Percentiles rank a stretch among this genome's conserved stretches.
These are phyloP conservation scores for Bacillus rossius DNA, from an alignment of 1,140 invertebrate genomes.

Conservation along the genomic window DNA sequence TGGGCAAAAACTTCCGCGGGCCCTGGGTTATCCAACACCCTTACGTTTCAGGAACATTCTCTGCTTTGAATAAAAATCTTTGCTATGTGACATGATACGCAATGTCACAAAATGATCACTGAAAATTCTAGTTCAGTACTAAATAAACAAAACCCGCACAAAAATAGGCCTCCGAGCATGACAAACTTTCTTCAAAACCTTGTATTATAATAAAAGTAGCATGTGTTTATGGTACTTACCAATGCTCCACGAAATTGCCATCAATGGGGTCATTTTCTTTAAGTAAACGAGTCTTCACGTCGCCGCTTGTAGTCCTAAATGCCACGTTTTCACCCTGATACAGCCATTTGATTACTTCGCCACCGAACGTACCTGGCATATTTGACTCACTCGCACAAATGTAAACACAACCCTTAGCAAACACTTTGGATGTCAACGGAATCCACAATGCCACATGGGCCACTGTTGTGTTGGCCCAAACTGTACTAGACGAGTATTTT, in stretches of 20 bases:
- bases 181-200: background rate
- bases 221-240: background rate
- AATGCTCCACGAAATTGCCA: background rate
- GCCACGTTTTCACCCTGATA: constrained; percentile 10
- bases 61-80: too few species aligned
- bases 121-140: too few species aligned
- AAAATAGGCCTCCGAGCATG: too few species aligned
- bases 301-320: background rate
- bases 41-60: too few species aligned
- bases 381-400: background rate
- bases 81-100: too few species aligned
- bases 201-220: background rate
- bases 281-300: background rate
- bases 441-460: constrained; percentile 1
- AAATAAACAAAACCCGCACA: too few species aligned
- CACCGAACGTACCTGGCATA: constrained; percentile 2
- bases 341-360: constrained; percentile 14
- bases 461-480: background rate
- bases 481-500: background rate
- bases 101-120: too few species aligned
- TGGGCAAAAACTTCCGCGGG: too few species aligned
- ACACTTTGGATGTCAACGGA: background rate
- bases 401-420: background rate
- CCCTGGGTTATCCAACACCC: too few species aligned
- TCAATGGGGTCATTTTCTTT: background rate